These are phyloP conservation scores for Leptobrachium ailaonicum DNA, from an alignment of 2,113 vertebrate genomes.

Conservation along the genomic window DNA sequence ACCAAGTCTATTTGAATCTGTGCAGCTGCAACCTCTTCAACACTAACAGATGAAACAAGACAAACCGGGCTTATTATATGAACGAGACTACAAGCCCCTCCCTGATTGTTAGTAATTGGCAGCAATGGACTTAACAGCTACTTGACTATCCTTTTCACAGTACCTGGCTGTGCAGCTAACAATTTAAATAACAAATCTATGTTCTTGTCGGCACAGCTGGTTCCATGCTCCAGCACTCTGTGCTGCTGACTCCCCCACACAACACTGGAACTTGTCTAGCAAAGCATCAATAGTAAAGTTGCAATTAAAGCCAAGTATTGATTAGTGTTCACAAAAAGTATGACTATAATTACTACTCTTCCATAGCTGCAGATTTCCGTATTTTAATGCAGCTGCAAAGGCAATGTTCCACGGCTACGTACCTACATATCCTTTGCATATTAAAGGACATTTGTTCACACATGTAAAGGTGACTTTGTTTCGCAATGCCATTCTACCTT, in stretches of 20 bases:
- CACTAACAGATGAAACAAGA: conserved; percentile 87
- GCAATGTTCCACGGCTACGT: neutral
- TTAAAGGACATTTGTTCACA: too few species aligned
- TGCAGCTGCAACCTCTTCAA: conserved; percentile 99
- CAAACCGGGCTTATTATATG: conserved; percentile 90
- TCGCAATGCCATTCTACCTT: too few species aligned
- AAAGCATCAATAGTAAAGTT: conserved; percentile 85
- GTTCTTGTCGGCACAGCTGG: conserved; percentile 82
- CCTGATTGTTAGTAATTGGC: conserved; percentile 97
- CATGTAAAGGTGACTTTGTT: too few species aligned
- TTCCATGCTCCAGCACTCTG: conserved; percentile 70
- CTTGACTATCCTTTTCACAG: conserved; percentile 87
- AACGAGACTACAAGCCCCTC: conserved; percentile 86
- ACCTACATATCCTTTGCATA: neutral
- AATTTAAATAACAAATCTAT: conserved; percentile 86
- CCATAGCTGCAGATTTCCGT: conserved; percentile 76
- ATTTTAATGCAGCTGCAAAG: conserved; percentile 72
- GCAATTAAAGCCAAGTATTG: conserved; percentile 85
- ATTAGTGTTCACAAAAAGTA: conserved; percentile 71
- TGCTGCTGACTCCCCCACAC: conserved; percentile 67
- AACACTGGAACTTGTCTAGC: conserved; percentile 74
- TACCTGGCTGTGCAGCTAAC: conserved; percentile 90
- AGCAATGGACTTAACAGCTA: conserved; percentile 94
- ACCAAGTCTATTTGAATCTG: conserved; percentile 83
- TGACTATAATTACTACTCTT: conserved; percentile 84